These are phyloP conservation scores for Acromyrmex heyeri DNA, from an alignment of 1,140 invertebrate genomes.

Conservation along the genomic window DNA sequence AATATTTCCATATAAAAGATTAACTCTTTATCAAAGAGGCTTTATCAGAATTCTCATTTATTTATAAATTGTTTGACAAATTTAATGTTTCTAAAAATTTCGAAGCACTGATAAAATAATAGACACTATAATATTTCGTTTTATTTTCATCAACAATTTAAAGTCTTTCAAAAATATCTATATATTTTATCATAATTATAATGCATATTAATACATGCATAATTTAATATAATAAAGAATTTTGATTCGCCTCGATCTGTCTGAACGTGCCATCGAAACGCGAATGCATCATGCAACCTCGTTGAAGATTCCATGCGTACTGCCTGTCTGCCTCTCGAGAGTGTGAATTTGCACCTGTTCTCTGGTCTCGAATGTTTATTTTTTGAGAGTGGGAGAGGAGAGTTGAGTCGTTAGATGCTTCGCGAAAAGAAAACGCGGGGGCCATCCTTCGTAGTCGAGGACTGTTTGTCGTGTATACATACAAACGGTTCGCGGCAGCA, in stretches of 20 bases:
- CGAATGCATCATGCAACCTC: constrained; percentile 20
- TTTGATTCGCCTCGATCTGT: constrained; percentile 20
- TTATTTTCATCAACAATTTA: not conserved
- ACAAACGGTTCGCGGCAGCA: not conserved
- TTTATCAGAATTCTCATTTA: not conserved
- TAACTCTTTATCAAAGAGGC: not conserved
- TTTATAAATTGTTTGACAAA: not conserved
- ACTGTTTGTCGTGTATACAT: constrained; percentile 48
- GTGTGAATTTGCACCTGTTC: constrained; percentile 73
- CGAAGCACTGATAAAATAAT: not conserved
- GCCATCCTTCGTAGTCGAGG: constrained; percentile 35
- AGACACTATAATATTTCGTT: not conserved
- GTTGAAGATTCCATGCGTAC: constrained; percentile 69
- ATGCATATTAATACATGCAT: not conserved
- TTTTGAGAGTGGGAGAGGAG: constrained; percentile 10
- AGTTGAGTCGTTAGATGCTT: constrained; percentile 52
- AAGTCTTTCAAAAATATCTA: not conserved
- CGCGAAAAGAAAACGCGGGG: constrained; percentile 69
- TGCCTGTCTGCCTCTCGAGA: constrained; percentile 36
- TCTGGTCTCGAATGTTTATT: constrained; percentile 61
- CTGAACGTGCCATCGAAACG: constrained; percentile 8
- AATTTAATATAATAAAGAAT: constrained; percentile 7
- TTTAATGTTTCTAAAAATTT: not conserved
- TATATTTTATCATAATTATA: not conserved
- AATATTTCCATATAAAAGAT: not conserved